Base-by-base conservation (phyloP, 1,140 invertebrate genomes). In the Pinna nobilis region DNA sequence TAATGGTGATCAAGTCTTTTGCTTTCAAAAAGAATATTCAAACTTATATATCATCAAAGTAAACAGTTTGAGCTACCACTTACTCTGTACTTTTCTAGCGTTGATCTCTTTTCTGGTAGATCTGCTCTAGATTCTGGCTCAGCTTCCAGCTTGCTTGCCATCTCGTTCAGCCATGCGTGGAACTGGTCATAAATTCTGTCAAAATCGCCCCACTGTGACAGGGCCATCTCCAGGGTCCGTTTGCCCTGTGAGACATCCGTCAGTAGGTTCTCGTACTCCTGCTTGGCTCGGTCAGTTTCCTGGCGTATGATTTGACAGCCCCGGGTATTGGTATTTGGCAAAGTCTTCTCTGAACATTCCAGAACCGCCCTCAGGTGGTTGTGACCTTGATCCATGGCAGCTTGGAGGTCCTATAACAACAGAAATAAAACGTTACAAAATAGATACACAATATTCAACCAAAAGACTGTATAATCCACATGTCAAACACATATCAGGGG, bases 71-170 rank as follows among this genome's bases (percentile, higher is more conserved):
- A n/a, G n/a, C n/a, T n/a, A n/a, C n/a, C n/a, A 59, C 44, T 51
- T 76, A 88, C 95, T 83, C 94, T 95, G 28, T 96, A 95, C 91
- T 97, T 94, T 90, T 97, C 95, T n/a, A 98, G 86, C 90, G 96
- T 79, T 1, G 95, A 94, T 72, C 95, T 93, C 88, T 97, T 98
- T 81, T 98, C 96, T 59, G 94, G 95, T 13, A 97, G 89, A 87
- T 98, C 96, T 78, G 95, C 94, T 64, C 86, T 85, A n/a, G 76
- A 70, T 33, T 82, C 85, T 30, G 81, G 71, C 49, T 85, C 82
- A 67, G 93, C 91, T 49, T 94, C 92, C 53, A 97, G 94, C 11
- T 95, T 93, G 78, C 94, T 92, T 86, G 95, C 95, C 32, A 95
- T 95, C 78, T 96, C 93, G 76, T 95, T 94, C 66, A 98, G 95